phyloP scores from a whole-genome alignment of 2,113 vertebrate genomes.

The Carettochelys insculpta region DNA sequence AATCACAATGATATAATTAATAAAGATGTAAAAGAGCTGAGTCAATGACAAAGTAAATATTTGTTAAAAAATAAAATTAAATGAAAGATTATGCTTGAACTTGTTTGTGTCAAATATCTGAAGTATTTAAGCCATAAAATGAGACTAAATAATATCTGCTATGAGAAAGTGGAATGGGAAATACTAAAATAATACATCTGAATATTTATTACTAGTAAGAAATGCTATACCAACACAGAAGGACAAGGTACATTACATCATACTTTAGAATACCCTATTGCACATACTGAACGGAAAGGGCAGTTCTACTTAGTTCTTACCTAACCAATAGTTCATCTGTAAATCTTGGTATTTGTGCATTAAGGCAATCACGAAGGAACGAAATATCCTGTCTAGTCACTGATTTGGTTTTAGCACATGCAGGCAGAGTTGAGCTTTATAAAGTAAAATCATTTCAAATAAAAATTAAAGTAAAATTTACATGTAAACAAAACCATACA shows the following conservation, averaged over 20 bases:
- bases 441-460: constrained; percentile 71
- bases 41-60: constrained; percentile 63
- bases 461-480: constrained; percentile 64
- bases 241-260: constrained; percentile 54
- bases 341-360: constrained; percentile 82
- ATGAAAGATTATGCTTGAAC: constrained; percentile 71
- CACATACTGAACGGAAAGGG: constrained; percentile 10
- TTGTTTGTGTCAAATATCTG: constrained; percentile 45
- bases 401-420: constrained; percentile 86
- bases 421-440: constrained; percentile 88
- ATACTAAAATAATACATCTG: constrained; percentile 66
- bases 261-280: constrained; percentile 21
- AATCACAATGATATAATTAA: constrained; percentile 76
- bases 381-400: constrained; percentile 80
- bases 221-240: constrained; percentile 71
- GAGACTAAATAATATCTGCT: constrained; percentile 65
- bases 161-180: constrained; percentile 66
- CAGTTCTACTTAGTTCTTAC: constrained; percentile 77
- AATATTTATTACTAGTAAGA: constrained; percentile 53
- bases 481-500: constrained; percentile 45
- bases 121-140: constrained; percentile 60
- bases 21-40: constrained; percentile 70
- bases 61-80: constrained; percentile 75
- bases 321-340: constrained; percentile 85
- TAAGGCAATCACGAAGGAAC: constrained; percentile 77